These are phyloP conservation scores for Diadegma fenestrale DNA, from an alignment of 2,888 invertebrate genomes.

Conservation along the genomic window DNA sequence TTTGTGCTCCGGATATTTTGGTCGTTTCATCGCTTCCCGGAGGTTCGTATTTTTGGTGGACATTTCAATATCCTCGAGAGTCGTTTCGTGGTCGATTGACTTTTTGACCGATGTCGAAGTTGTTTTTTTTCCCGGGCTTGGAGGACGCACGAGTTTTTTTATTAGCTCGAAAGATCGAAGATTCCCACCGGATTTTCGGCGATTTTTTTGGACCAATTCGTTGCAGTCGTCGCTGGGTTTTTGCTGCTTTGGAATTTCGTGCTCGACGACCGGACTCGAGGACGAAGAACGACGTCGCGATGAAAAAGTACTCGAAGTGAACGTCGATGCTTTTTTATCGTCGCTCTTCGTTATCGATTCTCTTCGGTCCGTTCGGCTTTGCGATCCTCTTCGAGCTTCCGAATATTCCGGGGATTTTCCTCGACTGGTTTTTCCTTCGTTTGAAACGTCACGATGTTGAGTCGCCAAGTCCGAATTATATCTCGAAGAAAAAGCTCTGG, in stretches of 20 bases:
- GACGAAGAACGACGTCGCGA: conserved; percentile 53
- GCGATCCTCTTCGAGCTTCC: conserved; percentile 15
- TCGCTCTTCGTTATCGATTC: conserved; percentile 12
- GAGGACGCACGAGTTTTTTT: conserved; percentile 50
- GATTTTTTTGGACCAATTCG: neutral
- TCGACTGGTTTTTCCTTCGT: conserved; percentile 11
- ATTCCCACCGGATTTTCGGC: conserved; percentile 47
- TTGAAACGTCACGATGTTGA: conserved; percentile 28
- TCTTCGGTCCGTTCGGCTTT: conserved; percentile 10
- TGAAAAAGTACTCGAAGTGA: conserved; percentile 44
- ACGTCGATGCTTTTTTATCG: conserved; percentile 14
- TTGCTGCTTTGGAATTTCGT: conserved; percentile 10
- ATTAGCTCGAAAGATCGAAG: conserved; percentile 62
- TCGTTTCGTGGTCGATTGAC: conserved; percentile 51
- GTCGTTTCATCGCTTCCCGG: conserved; percentile 19
- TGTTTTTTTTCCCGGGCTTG: conserved; percentile 25
- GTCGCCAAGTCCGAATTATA: conserved; percentile 42
- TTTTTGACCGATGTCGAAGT: conserved; percentile 19
- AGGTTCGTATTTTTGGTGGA: conserved; percentile 49
- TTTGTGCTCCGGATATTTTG: conserved; percentile 65
- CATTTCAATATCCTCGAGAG: conserved; percentile 63
- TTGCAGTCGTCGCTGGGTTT: conserved; percentile 19
- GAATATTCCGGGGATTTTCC: conserved; percentile 29
- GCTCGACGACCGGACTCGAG: conserved; percentile 27
- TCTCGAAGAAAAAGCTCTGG: conserved; percentile 48